A percentile compares a stretch with the other conserved stretches of the same genome.
Conservation (phyloP, 2,888 invertebrate genomes). For the Xestoiulus laeticollis region DNA sequence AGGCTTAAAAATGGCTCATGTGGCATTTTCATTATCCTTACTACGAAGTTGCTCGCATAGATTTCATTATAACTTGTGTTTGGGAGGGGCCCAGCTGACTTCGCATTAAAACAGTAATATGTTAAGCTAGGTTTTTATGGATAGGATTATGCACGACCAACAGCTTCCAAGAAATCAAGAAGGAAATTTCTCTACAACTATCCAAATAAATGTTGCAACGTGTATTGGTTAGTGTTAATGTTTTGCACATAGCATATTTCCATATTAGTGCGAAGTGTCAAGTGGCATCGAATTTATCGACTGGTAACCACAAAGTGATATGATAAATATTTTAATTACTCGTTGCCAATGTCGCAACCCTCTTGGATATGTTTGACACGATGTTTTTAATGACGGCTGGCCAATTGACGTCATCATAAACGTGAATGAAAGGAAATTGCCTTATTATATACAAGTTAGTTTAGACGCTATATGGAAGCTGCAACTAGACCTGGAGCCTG, state of each 20-base stretch:
- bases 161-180: neutral
- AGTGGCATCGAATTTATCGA: neutral
- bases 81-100: neutral
- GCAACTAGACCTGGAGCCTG: neutral
- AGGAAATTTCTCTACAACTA: neutral
- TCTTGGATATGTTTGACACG: neutral
- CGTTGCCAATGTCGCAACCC: neutral
- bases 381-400: neutral
- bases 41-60: neutral
- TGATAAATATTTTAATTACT: neutral
- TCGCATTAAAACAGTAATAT: neutral
- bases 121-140: neutral
- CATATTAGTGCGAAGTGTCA: neutral
- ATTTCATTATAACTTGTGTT: neutral
- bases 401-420: neutral
- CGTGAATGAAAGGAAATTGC: neutral
- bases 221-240: neutral
- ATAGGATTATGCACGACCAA: neutral
- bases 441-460: slow-evolving; percentile 6
- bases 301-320: neutral
- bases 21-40: neutral
- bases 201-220: neutral
- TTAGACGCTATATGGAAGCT: neutral
- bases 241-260: neutral
- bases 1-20: neutral